phyloP scores from a whole-genome alignment of 1,140 invertebrate species.

The Drosophila nannoptera region DNA sequence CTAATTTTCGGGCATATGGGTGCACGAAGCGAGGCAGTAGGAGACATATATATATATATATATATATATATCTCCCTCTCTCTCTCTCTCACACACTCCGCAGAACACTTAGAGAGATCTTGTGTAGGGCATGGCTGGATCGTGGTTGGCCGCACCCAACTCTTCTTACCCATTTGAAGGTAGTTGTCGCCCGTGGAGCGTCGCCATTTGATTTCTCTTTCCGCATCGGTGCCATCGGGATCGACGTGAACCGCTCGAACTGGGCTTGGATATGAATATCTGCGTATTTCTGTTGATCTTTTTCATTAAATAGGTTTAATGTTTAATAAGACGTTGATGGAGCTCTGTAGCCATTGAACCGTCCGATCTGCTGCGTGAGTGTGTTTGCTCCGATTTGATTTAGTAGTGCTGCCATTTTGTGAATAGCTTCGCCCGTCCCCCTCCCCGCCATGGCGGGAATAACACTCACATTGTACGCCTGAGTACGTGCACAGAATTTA shows the following conservation, averaged over 20 bases:
- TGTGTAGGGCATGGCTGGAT: too few relatives aligned
- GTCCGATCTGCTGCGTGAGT: constrained; percentile 27
- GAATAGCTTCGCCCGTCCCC: constrained; percentile 11
- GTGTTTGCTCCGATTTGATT: constrained; percentile 48
- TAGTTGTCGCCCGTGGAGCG: constrained; percentile 23
- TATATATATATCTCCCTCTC: too few relatives aligned
- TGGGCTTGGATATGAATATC: constrained; percentile 19
- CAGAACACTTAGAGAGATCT: too few relatives aligned
- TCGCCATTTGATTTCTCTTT: constrained; percentile 45
- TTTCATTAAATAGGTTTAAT: constrained; percentile 65
- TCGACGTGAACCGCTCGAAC: constrained; percentile 15
- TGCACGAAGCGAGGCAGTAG: too few relatives aligned
- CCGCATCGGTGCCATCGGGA: constrained; percentile 25
- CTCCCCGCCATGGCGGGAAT: background rate
- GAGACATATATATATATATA: too few relatives aligned
- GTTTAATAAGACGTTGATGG: constrained; percentile 62
- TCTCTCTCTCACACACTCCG: too few relatives aligned
- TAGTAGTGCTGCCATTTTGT: constrained; percentile 76
- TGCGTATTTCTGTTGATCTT: constrained; percentile 44
- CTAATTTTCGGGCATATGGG: background rate
- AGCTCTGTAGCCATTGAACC: constrained; percentile 18
- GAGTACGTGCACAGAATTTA: constrained; percentile 72
- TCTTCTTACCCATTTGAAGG: constrained; percentile 14
- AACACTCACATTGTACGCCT: constrained; percentile 54
- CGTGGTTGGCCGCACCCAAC: too few relatives aligned